Percentiles rank a stretch among this genome's conserved stretches.
Conservation (phyloP, 2,797 vertebrate species). For the Morus bassanus region DNA sequence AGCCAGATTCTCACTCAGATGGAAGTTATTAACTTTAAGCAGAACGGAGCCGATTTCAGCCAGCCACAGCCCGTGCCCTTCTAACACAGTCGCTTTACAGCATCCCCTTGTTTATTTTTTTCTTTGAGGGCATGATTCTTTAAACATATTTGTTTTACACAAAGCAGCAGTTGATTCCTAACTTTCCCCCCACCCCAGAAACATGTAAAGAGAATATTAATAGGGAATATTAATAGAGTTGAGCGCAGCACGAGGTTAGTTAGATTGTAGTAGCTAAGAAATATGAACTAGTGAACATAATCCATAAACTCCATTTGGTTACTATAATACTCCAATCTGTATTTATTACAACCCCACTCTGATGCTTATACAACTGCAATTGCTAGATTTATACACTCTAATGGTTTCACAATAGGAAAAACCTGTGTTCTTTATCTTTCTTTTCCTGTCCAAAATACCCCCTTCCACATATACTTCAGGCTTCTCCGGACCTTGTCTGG, state of each 20-base stretch:
- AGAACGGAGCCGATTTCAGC: not conserved
- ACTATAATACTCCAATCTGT: conserved; percentile 64
- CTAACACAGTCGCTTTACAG: not conserved
- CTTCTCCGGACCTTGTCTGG: conserved; percentile 70
- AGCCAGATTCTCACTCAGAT: conserved; percentile 22
- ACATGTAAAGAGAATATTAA: conserved; percentile 23
- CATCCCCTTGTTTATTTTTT: conserved; percentile 33
- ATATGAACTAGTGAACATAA: conserved; percentile 54
- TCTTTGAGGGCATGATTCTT: conserved; percentile 45
- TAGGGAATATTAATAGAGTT: conserved; percentile 30
- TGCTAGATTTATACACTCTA: conserved; percentile 77
- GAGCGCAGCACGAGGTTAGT: not conserved
- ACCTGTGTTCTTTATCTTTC: conserved; percentile 69
- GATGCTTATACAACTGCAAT: conserved; percentile 73
- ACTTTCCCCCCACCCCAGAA: not conserved
- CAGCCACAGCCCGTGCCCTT: conserved; percentile 9
- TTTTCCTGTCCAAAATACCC: conserved; percentile 67
- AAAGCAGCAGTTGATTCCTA: conserved; percentile 2
- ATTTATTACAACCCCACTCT: conserved; percentile 70
- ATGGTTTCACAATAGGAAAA: conserved; percentile 73
- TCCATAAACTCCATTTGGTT: conserved; percentile 70
- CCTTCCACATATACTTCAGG: conserved; percentile 58
- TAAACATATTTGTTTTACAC: conserved; percentile 54
- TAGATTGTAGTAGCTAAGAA: conserved; percentile 40
- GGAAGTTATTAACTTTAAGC: conserved; percentile 46